Conservation (phyloP, 64 coral and sea anemone genomes). For the Porites australiensis region DNA sequence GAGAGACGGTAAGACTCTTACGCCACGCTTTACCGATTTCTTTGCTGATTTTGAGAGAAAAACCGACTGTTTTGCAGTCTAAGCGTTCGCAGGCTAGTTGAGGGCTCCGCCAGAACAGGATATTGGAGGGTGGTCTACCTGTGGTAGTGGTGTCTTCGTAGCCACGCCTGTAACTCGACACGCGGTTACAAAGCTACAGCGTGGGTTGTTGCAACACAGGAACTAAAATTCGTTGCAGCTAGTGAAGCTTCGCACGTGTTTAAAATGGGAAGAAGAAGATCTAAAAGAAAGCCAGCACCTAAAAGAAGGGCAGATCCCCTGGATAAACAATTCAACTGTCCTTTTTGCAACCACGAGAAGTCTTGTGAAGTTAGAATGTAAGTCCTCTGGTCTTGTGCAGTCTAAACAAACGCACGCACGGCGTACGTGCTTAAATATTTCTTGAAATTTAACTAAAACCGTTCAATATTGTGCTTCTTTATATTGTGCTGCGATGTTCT, state of each 20-base stretch:
- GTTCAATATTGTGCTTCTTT: no score
- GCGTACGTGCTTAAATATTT: background rate
- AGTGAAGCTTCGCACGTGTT: background rate
- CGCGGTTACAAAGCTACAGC: background rate
- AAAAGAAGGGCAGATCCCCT: constrained; percentile 92
- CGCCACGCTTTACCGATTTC: no score
- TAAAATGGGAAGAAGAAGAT: constrained; percentile 94
- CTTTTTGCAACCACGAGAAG: constrained; percentile 99
- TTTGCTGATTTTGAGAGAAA: no score
- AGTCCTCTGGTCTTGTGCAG: constrained; percentile 16
- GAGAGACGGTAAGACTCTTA: no score
- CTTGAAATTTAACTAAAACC: no score
- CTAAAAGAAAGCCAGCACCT: constrained; percentile 93
- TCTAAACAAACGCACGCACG: background rate
- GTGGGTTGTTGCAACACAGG: background rate
- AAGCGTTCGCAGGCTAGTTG: no score
- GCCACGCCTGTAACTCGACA: background rate
- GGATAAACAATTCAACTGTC: constrained; percentile 97
- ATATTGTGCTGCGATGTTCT: no score
- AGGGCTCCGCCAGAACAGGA: no score
- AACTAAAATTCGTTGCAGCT: no score
- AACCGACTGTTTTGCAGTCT: no score
- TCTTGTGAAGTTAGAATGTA: constrained; percentile 99
- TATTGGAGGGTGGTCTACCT: no score
- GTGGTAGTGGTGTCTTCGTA: no score